Conservation (phyloP, 2,888 invertebrate species). For the Pyrochroa serraticornis region DNA sequence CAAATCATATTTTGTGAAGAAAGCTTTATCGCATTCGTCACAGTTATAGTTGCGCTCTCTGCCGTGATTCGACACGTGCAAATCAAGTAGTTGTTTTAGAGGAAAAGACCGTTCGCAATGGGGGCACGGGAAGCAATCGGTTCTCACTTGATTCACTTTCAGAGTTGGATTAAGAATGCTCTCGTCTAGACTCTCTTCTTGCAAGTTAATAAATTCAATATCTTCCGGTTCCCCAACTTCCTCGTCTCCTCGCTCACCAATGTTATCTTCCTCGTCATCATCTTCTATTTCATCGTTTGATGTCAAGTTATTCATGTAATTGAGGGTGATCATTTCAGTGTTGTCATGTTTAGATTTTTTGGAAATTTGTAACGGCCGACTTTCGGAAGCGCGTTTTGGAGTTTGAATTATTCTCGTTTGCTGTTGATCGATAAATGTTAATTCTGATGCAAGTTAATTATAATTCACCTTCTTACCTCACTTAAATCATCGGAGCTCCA, state of each 20-base stretch:
- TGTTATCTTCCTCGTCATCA: conserved; percentile 54
- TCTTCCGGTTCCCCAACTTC: conserved; percentile 4
- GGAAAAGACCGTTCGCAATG: conserved; percentile 76
- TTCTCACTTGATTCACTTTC: conserved; percentile 59
- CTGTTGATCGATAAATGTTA: conserved; percentile 1
- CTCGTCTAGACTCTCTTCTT: conserved; percentile 37
- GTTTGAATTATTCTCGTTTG: conserved; percentile 20
- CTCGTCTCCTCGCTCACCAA: conserved; percentile 27
- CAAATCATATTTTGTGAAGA: conserved; percentile 74
- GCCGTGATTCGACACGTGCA: conserved; percentile 70
- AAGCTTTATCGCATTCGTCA: conserved; percentile 65
- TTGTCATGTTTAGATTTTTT: conserved; percentile 24
- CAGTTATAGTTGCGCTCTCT: conserved; percentile 68
- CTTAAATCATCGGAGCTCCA: conserved; percentile 31
- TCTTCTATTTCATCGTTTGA: neutral
- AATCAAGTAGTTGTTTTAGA: conserved; percentile 68
- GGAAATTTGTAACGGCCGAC: neutral
- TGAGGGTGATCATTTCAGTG: conserved; percentile 39
- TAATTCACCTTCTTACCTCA: conserved; percentile 52
- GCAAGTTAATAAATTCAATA: conserved; percentile 19
- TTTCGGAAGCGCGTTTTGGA: conserved; percentile 11
- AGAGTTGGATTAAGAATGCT: conserved; percentile 44
- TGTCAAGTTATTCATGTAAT: conserved; percentile 35
- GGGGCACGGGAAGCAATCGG: conserved; percentile 69
- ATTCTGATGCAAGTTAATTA: neutral